phyloP scores from a whole-genome alignment of 2,888 invertebrate species.

The Malacosoma neustria region DNA sequence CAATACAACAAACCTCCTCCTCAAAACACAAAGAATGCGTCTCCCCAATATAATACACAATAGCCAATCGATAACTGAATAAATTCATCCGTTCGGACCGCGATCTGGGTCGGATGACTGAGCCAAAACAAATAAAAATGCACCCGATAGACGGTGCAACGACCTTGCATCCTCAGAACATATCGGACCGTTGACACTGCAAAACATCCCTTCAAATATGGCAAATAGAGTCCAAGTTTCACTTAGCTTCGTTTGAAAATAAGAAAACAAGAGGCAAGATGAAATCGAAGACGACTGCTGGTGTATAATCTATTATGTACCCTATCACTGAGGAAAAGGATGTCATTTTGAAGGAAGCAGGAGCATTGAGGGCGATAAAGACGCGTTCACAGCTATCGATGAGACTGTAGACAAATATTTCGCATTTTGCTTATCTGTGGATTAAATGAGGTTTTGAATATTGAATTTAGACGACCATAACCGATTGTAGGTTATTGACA shows the following conservation, averaged over 20 bases:
- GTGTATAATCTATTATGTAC: constrained; percentile 29
- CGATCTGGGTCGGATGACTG: constrained; percentile 69
- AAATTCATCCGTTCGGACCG: constrained; percentile 62
- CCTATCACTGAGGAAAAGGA: constrained; percentile 19
- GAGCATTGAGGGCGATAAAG: constrained; percentile 38
- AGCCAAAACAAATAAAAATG: constrained; percentile 72
- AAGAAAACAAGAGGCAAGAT: constrained; percentile 69
- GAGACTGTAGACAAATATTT: constrained; percentile 63
- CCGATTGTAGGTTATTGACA: constrained; percentile 40
- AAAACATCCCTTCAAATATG: constrained; percentile 23
- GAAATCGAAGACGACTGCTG: constrained; percentile 58
- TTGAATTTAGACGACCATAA: constrained; percentile 34
- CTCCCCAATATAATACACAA: constrained; percentile 53
- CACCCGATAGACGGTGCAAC: constrained; percentile 65
- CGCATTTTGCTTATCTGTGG: constrained; percentile 57
- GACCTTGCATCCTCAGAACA: constrained; percentile 58
- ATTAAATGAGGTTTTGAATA: constrained; percentile 60
- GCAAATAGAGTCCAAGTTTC: constrained; percentile 34
- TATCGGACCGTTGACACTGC: constrained; percentile 12
- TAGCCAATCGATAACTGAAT: constrained; percentile 68
- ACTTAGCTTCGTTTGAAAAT: constrained; percentile 37
- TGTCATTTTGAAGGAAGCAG: constrained; percentile 7
- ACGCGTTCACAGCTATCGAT: constrained; percentile 65
- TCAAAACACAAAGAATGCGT: constrained; percentile 3
- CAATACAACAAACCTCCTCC: neutral